phyloP scores from a whole-genome alignment of 2,113 vertebrate genomes.

The Suricata suricatta region DNA sequence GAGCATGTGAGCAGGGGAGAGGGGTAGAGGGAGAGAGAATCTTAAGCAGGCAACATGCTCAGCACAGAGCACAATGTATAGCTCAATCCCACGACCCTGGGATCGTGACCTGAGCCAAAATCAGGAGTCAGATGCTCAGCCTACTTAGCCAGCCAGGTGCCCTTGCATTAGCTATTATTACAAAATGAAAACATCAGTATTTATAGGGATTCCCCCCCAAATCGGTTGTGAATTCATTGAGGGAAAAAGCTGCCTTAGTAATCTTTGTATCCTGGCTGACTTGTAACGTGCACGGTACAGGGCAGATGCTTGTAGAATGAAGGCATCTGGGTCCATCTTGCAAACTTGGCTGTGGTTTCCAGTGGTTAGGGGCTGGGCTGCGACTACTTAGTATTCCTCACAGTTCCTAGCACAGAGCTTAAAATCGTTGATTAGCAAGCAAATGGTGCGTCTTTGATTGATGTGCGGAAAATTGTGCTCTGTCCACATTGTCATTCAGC shows the following conservation, averaged over 20 bases:
- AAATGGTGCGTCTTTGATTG: neutral
- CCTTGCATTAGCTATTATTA: neutral
- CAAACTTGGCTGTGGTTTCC: neutral
- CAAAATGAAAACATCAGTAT: neutral
- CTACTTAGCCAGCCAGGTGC: too few relatives aligned
- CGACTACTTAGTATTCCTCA: neutral
- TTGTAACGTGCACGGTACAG: neutral
- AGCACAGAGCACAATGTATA: too few relatives aligned
- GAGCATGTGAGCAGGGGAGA: too few relatives aligned
- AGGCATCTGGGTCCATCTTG: rapidly evolving
- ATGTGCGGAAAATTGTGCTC: neutral
- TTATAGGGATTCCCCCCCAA: neutral
- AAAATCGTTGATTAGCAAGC: neutral
- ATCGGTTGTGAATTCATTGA: neutral
- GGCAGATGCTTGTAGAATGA: neutral
- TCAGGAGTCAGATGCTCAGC: too few relatives aligned
- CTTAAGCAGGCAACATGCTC: too few relatives aligned
- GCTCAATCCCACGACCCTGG: too few relatives aligned
- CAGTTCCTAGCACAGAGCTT: neutral
- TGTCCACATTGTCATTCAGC: neutral
- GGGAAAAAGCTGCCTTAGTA: too few relatives aligned
- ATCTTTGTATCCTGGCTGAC: neutral
- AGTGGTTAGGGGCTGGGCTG: neutral
- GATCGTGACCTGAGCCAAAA: too few relatives aligned
- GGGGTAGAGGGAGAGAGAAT: too few relatives aligned